Evolutionary conservation across 1,140 invertebrate genomes (phyloP), one percentile per base, ranked within the genome.

Genomic region (Zeugodacus cucurbitae): DNA sequence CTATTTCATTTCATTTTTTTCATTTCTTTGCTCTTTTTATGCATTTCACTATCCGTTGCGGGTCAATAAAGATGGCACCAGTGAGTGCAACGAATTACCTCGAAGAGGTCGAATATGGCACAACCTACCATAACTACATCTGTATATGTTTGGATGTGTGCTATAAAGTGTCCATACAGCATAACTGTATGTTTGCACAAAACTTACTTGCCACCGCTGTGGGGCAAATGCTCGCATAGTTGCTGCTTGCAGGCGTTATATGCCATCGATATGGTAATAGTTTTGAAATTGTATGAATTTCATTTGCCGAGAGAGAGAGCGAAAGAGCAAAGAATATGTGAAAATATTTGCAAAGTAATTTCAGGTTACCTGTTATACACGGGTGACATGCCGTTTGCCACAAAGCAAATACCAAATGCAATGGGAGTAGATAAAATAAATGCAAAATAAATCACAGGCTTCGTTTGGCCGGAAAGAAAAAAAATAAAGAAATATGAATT

Each of bases 61-160:
- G 67, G 67, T 74, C 67, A 74, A 74, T 41, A 41, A 37, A 74
- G 67, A 74, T 41, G 22, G 32, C 17, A 6, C 32, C 20, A 74
- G 20, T 20, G 34, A 74, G 34, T 74, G 67, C 67, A 74, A 74
- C 67, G 67, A 74, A 74, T 74, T 22, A 74, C 67, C 67, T 74
- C 67, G 34, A 37, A 41, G 67, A 74, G 67, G 67, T 37, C 17
- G 17, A 41, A 74, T 34, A 22, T 74, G 67, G 34, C 17, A 14
- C 48, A 54, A 17, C 48, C 48, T 5, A 54, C 3, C 48, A 20
- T 17, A 1, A 17, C 48, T 17, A 17, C 29, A 1, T 17, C 1
- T 67, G 3, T 67, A 26, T 67, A 14, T 34, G 22, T 37, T 5
- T 32, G 7, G 17, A 64, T 22, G 32, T 32, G 17, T 1, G 67